phyloP scores from a whole-genome alignment of 2,113 vertebrate species.

The Gnathonemus echidnorhynchus region DNA sequence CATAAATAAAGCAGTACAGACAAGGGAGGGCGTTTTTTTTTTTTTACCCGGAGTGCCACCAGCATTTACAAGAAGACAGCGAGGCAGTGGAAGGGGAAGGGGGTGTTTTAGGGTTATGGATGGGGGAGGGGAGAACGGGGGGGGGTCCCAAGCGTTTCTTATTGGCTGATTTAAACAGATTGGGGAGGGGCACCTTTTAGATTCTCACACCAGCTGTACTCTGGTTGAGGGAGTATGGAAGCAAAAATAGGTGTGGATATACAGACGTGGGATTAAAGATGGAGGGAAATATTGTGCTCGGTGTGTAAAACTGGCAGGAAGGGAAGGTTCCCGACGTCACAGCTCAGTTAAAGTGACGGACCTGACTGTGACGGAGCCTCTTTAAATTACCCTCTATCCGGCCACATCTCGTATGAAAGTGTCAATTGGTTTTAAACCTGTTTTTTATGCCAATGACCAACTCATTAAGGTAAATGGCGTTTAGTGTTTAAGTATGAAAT shows the following conservation, averaged over 20 bases:
- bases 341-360: not conserved
- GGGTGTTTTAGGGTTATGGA: not conserved
- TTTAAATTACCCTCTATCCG: not conserved
- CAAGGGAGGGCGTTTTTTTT: not conserved
- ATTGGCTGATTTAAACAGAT: constrained; percentile 17
- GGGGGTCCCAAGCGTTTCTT: not conserved
- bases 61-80: not conserved
- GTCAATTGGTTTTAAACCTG: not conserved
- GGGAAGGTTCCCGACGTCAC: not conserved
- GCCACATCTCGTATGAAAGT: not conserved
- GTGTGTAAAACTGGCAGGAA: not conserved
- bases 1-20: not conserved
- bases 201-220: not conserved
- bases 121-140: not conserved
- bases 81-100: not conserved
- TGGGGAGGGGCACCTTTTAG: not conserved
- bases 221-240: not conserved
- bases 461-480: not conserved
- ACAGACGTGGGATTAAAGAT: not conserved
- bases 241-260: not conserved
- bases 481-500: not conserved
- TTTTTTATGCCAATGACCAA: not conserved
- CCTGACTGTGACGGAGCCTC: not conserved
- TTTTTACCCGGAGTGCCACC: not conserved
- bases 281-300: not conserved